Base-by-base conservation (phyloP, 2,113 vertebrate species). In the Fukomys damarensis region DNA sequence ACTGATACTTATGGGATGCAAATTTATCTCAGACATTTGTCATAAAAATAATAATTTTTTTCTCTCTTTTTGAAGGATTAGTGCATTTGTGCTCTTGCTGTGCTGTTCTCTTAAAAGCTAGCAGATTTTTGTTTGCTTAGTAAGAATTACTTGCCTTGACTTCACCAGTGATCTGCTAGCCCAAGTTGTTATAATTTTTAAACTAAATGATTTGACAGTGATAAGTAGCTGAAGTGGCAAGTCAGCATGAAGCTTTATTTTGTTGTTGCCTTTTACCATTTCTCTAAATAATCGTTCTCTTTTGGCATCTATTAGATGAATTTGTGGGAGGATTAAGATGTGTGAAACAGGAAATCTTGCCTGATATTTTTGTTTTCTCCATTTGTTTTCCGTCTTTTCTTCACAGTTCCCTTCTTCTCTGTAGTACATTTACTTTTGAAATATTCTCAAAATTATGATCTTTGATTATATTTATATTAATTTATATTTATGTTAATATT, bases 221-320 rank as follows among this genome's bases (percentile, higher is more conserved):
- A 86, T 82, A 91, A 96, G 63, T 54, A 90, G 35, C 58, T 96
- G 49, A 86, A 43, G 95, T 93, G 76, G 43, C 41, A 54, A 52
- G 87, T 66, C 65, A 30, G n/a, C 0, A 12, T 72, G 41, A 94
- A 80, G 52, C 58, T 86, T 77, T 74, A 0, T 83, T 41, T 14
- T 3, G 0, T 95, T 92, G 95, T 92, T 30, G 32, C 81, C 58
- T 82, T 97, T 97, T 83, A 49, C 95, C 46, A 38, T 58, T 83
- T 92, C 28, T 24, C 2, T 91, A 52, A 91, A 38, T 89, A 90
- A 83, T 58, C 96, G 0, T 11, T 88, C 3, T 85, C 95, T 14
- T 87, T 79, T 90, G 32, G 32, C 13, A 83, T 24, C n/a, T 96
- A 0, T 17, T 83, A 24, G 90, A 94, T 43, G 49, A 24, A 79